Evolutionary conservation across 2,113 vertebrate species (phyloP).

Genomic region (Cisticola juncidis): DNA sequence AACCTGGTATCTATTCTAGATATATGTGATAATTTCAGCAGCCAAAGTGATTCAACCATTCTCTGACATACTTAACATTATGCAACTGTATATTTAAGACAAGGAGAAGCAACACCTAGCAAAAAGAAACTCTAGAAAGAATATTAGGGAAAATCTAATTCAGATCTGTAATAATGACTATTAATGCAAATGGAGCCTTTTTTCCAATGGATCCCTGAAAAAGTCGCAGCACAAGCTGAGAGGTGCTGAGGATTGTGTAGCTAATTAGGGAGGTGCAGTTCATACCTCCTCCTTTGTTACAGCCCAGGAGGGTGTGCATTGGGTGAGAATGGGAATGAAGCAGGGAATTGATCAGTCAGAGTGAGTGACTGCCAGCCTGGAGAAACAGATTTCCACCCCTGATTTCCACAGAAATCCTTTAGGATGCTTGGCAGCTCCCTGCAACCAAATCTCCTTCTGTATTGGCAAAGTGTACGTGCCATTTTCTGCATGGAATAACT

Average conservation of each 20-base stretch:
- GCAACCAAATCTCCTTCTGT: not conserved
- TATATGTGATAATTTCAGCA: not conserved
- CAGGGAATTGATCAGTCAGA: not conserved
- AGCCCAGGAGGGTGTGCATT: rapidly evolving
- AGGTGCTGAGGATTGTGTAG: not conserved
- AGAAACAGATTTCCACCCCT: not conserved
- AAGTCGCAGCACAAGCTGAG: not conserved
- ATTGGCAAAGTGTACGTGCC: rapidly evolving
- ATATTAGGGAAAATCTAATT: not conserved
- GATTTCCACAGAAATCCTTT: not conserved
- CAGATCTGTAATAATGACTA: not conserved
- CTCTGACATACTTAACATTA: not conserved
- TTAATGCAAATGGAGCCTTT: not conserved
- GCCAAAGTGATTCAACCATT: not conserved
- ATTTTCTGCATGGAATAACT: not conserved
- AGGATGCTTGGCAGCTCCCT: not conserved
- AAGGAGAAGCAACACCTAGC: not conserved
- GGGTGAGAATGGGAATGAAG: not conserved
- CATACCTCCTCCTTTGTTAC: not conserved
- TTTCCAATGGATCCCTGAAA: not conserved
- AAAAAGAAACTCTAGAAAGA: not conserved
- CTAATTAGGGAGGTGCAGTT: not conserved
- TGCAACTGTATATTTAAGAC: not conserved
- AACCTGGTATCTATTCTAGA: not conserved
- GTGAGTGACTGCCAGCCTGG: not conserved